Base-by-base conservation (phyloP, 1,140 invertebrate genomes). In the Cydia splendana region DNA sequence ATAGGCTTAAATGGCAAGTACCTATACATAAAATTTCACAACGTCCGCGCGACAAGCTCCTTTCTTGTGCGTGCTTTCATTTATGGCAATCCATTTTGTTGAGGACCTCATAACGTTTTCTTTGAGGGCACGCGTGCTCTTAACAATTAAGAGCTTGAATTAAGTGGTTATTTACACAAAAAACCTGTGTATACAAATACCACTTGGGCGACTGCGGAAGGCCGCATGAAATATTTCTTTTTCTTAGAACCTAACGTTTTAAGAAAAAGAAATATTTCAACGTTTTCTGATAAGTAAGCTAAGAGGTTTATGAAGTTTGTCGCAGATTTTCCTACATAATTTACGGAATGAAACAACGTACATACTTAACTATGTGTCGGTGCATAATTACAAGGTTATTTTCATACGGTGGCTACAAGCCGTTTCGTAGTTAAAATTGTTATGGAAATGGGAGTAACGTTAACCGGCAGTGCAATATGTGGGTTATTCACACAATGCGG, bases 61-160 rank as follows among this genome's bases (percentile, higher is more conserved):
- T 15, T 51, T 15, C 48, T 51, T 15, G 15, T 51, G 48, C 48
- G 48, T 51, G 34, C 34, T 38, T 77, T 57, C 77, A 53, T 75
- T 77, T 77, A 77, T 69, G 75, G n/a, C 62, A 53, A 18, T n/a
- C 77, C 77, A 77, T 77, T 77, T 75, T 57, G 57, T 75, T 20
- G 45, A 74, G 77, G 53, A 34, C 53, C 73, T 71, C 53, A n/a
- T 57, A 51, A 77, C 73, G 77, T 77, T 73, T 57, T 53, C 77
- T 69, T 45, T 65, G 77, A 69, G 75, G 65, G 65, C 48, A 77
- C 73, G 62, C 73, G 53, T 75, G 73, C 24, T 74, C 18, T 13
- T 12, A 24, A 42, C 76, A 73, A 74, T 77, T 77, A 75, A 4
- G 53, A 28, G 57, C 34, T 38, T 18, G 75, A 77, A 77, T 77